Evolutionary conservation across 2,888 invertebrate genomes (phyloP).

Genomic region (Chloromyia formosa): DNA sequence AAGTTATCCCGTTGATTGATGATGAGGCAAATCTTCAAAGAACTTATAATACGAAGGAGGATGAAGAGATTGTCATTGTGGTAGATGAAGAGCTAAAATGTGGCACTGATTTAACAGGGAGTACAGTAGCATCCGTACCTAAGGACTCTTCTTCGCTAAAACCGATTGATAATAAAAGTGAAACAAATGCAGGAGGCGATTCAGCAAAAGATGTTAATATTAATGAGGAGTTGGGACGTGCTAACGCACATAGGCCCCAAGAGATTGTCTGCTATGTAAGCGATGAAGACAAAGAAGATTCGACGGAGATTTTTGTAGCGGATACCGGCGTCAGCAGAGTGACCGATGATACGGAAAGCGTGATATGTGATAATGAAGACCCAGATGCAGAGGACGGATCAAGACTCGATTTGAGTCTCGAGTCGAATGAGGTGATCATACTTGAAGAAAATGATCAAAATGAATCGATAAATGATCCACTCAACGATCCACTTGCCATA

Average conservation of each 20-base stretch:
- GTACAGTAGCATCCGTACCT: neutral
- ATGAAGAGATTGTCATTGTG: slow-evolving; percentile 1
- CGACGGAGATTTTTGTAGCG: neutral
- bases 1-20: slow-evolving; percentile 42
- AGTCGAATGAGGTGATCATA: slow-evolving; percentile 57
- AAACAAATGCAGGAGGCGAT: neutral
- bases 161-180: neutral
- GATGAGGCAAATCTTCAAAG: neutral
- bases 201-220: neutral
- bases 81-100: neutral
- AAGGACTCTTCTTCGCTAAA: neutral
- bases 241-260: too few species aligned
- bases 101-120: neutral
- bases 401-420: slow-evolving; percentile 54
- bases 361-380: slow-evolving; percentile 37
- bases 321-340: slow-evolving; percentile 35
- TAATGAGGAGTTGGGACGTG: neutral
- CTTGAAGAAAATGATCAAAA: slow-evolving; percentile 57
- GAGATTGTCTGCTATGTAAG: neutral
- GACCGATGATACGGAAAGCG: slow-evolving; percentile 43
- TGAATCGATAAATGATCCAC: slow-evolving; percentile 57
- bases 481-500: slow-evolving; percentile 62
- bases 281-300: neutral
- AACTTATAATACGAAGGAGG: neutral
- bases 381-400: slow-evolving; percentile 43